phyloP scores from a whole-genome alignment of 2,797 vertebrate genomes.

The Sebastes nivosus region DNA sequence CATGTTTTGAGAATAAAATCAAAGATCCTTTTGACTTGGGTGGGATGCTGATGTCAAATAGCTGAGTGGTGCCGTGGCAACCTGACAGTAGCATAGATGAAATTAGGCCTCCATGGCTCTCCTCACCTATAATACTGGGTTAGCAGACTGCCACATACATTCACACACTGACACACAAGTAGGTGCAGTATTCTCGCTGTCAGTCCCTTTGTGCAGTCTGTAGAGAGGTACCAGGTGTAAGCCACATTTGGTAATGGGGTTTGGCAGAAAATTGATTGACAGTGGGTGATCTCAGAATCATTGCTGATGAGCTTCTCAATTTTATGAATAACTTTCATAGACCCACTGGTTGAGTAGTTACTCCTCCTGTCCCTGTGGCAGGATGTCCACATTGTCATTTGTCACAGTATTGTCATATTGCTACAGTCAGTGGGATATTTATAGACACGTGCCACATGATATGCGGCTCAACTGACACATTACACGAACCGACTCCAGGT shows the following conservation, averaged over 20 bases:
- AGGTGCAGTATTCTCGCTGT: not conserved
- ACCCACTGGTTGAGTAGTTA: not conserved
- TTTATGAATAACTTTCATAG: not conserved
- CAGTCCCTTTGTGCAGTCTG: not conserved
- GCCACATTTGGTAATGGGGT: not conserved
- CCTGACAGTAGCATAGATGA: constrained; percentile 5
- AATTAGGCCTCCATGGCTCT: not conserved
- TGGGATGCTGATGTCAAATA: constrained; percentile 23
- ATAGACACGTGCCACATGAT: constrained; percentile 22
- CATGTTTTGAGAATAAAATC: not conserved
- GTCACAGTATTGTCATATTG: constrained; percentile 1
- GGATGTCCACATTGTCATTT: not conserved
- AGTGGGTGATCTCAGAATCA: not conserved
- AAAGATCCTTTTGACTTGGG: not conserved
- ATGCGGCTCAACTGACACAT: constrained; percentile 18
- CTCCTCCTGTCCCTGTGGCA: not conserved
- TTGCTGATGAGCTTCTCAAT: not conserved
- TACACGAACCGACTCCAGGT: constrained; percentile 2
- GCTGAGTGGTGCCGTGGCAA: constrained; percentile 17
- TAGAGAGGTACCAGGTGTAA: not conserved
- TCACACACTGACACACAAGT: not conserved
- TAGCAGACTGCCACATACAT: not conserved
- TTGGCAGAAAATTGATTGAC: not conserved
- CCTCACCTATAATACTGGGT: not conserved
- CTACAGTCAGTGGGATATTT: constrained; percentile 37